A percentile compares a stretch with the other conserved stretches of the same genome.
phyloP scores from a whole-genome alignment of 2,113 vertebrate genomes.

The Ardeotis arabs region DNA sequence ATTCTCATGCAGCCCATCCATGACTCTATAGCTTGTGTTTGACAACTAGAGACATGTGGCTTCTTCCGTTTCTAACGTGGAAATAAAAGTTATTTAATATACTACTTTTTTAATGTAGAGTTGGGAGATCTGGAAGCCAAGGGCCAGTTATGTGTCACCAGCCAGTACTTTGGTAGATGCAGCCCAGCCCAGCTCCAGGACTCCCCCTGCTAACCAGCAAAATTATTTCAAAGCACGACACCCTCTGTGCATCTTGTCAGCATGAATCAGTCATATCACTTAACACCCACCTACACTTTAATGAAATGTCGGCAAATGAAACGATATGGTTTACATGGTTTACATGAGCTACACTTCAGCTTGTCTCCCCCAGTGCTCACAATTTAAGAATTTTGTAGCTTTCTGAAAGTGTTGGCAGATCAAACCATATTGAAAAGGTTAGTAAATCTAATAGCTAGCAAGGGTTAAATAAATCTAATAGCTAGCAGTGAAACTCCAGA shows the following conservation, averaged over 20 bases:
- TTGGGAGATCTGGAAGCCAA: background rate
- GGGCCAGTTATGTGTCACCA: background rate
- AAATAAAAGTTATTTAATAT: background rate
- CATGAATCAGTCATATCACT: background rate
- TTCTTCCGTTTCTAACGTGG: background rate
- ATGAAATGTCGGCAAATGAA: background rate
- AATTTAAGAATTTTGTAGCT: background rate
- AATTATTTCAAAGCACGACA: accelerated
- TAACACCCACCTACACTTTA: background rate
- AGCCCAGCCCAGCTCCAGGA: background rate
- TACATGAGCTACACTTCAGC: background rate
- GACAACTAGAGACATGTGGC: background rate
- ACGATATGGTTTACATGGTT: background rate
- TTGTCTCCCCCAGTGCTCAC: background rate
- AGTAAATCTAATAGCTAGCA: background rate
- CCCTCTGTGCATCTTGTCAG: accelerated
- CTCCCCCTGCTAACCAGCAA: accelerated
- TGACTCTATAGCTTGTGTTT: accelerated
- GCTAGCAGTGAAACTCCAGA: background rate
- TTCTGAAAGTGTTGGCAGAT: background rate
- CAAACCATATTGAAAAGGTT: background rate
- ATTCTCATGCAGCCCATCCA: background rate
- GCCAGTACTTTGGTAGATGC: background rate
- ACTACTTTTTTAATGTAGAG: background rate
- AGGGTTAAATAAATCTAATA: background rate